A percentile compares a stretch with the other conserved stretches of the same genome.
Evolutionary conservation across 2,888 invertebrate genomes (phyloP).

Genomic region (Tupiocoris notatus): DNA sequence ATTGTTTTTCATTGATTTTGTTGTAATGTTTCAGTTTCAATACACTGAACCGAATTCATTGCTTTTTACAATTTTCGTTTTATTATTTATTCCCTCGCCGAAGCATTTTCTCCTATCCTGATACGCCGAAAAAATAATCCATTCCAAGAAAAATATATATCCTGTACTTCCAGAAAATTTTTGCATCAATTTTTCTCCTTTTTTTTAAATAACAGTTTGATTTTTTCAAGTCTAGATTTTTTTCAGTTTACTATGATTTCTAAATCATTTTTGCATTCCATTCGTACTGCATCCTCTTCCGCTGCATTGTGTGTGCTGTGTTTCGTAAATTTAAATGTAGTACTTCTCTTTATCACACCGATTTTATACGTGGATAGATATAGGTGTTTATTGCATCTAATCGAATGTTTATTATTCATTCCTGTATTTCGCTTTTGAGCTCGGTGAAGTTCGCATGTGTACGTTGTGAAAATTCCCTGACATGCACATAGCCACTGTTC

Average conservation of each 20-base stretch:
- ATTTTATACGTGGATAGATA: neutral
- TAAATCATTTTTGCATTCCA: neutral
- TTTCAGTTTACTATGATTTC: no score
- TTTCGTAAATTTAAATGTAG: neutral
- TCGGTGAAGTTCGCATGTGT: neutral
- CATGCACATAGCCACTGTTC: neutral
- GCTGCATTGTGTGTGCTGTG: neutral
- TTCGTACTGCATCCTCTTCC: neutral
- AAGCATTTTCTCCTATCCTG: neutral
- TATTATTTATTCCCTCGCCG: neutral
- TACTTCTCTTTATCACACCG: neutral
- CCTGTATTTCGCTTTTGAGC: neutral
- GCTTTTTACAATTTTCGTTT: constrained; percentile 5
- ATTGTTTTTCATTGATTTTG: constrained; percentile 26
- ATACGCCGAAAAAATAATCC: neutral
- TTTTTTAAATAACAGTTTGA: no score
- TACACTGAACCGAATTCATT: constrained; percentile 20
- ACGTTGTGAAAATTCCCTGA: neutral
- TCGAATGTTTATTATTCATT: neutral
- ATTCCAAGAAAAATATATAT: no score
- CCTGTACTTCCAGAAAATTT: no score
- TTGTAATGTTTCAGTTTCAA: constrained; percentile 41
- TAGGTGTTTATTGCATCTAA: neutral
- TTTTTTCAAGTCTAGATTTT: no score
- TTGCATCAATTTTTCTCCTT: no score